Base-by-base conservation (phyloP, 2,888 invertebrate species). In the Miltochrista miniata region DNA sequence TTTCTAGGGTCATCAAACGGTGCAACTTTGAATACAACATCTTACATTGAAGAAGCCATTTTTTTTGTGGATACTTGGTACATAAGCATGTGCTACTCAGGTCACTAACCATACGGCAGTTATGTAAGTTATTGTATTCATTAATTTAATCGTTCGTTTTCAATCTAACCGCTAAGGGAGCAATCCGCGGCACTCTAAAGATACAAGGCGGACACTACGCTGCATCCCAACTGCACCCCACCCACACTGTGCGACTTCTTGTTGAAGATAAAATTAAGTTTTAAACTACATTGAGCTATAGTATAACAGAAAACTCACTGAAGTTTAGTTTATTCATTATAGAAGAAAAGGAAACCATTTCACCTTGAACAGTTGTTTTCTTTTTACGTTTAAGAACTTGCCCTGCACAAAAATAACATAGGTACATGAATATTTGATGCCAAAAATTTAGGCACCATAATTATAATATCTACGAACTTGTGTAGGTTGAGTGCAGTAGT, bases 171-270 rank as follows among this genome's bases (percentile, higher is more conserved):
- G 78, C 90, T 90, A 89, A 84, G 74, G 81, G 82, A 83, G 81
- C 84, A 79, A 79, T 82, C 84, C 83, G 84, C 84, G 78, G 81
- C 80, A 81, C 81, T 85, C 86, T 88, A 88, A 78, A 81, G 81
- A 83, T 83, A 85, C 83, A 84, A 85, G 85, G 87, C 85, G 81
- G 86, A 81, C 71, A 84, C 89, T 88, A 89, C 83, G 75, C 81
- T 86, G 83, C 81, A 74, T 65, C 64, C 69, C 50, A 70, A 75
- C 78, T 81, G 78, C 75, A 83, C 79, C 82, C 76, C 64, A 76
- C 69, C 47, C 42, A 61, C 48, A 42, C 38, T 9, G 8, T 38
- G 11, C 14, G 12, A 13, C n/a, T n/a, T 12, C 9, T 14, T 35
- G 13, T 2, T 11, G 8, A 13, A 14, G 10, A 36, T 9, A 36